These are phyloP conservation scores for Nettapus auritus DNA, from an alignment of 2,113 vertebrate species.

Conservation along the genomic window DNA sequence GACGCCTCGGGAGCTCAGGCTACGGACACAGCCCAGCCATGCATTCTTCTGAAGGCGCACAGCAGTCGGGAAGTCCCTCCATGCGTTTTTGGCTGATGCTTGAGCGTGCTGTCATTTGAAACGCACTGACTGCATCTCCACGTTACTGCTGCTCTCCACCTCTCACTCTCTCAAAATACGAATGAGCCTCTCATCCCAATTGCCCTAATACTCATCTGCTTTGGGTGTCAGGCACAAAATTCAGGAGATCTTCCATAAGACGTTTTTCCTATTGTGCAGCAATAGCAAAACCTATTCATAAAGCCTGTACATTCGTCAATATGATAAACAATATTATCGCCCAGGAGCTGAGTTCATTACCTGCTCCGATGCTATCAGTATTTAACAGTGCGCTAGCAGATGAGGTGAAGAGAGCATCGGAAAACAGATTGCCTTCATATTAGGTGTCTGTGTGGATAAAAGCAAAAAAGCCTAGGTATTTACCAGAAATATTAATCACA, in stretches of 20 bases:
- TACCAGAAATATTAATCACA: constrained; percentile 59
- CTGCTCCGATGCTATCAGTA: constrained; percentile 8
- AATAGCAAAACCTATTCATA: constrained; percentile 1
- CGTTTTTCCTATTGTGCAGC: not conserved
- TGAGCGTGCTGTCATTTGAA: not conserved
- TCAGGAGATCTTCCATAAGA: not conserved
- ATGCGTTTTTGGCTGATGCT: not conserved
- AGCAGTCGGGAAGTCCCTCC: not conserved
- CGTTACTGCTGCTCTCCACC: not conserved
- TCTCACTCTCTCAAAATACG: not conserved
- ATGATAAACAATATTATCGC: constrained; percentile 1
- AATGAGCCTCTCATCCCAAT: not conserved
- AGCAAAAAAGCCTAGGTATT: constrained; percentile 15
- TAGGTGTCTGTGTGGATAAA: not conserved
- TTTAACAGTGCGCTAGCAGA: constrained; percentile 27
- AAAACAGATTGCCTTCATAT: constrained; percentile 21
- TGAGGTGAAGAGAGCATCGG: constrained; percentile 3
- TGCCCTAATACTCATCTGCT: not conserved
- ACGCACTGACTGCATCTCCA: not conserved
- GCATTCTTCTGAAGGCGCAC: rapidly evolving
- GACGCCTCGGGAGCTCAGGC: rapidly evolving
- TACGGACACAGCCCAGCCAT: rapidly evolving
- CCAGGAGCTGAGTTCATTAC: constrained; percentile 20
- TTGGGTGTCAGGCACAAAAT: not conserved
- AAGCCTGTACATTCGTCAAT: not conserved